Percentiles rank a stretch among this genome's conserved stretches.
These are phyloP conservation scores for Anguilla megastoma DNA, from an alignment of 2,797 vertebrate species.

Conservation along the genomic window DNA sequence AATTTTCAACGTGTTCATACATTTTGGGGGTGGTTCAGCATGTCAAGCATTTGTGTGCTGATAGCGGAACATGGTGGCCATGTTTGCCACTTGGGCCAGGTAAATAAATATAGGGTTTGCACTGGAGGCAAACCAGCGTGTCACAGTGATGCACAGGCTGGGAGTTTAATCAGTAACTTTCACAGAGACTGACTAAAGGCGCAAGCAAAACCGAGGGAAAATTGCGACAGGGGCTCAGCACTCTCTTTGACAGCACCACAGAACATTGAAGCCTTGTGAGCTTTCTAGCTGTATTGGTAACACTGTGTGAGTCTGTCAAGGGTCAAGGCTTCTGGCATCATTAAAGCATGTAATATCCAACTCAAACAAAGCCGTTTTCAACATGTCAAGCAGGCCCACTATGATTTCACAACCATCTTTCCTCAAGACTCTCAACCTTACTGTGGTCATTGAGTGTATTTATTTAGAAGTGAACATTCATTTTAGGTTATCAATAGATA, in stretches of 20 bases:
- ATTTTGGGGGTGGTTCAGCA: conserved; percentile 60
- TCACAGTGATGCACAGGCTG: conserved; percentile 59
- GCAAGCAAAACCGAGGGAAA: conserved; percentile 38
- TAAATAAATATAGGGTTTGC: conserved; percentile 66
- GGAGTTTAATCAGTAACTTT: conserved; percentile 72
- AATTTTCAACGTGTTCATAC: conserved; percentile 56
- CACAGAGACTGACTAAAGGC: conserved; percentile 67
- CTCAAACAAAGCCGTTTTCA: not conserved
- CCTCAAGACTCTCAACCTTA: not conserved
- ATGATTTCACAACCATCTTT: not conserved
- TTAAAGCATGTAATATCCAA: conserved; percentile 58
- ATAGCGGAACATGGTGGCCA: conserved; percentile 62
- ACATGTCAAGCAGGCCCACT: not conserved
- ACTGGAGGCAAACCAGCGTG: conserved; percentile 63
- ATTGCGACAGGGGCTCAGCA: conserved; percentile 55
- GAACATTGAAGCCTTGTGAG: conserved; percentile 48
- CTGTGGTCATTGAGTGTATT: no score
- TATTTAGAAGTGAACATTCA: no score
- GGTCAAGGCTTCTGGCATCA: conserved; percentile 65
- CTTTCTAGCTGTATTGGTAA: conserved; percentile 57
- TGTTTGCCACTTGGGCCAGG: conserved; percentile 64
- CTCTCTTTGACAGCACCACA: conserved; percentile 63
- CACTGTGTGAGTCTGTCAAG: conserved; percentile 37
- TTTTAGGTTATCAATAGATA: not conserved
- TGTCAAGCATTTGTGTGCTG: conserved; percentile 64